A percentile compares a stretch with the other conserved stretches of the same genome.
phyloP scores from a whole-genome alignment of 2,888 invertebrate species.

The Cephalotes varians region DNA sequence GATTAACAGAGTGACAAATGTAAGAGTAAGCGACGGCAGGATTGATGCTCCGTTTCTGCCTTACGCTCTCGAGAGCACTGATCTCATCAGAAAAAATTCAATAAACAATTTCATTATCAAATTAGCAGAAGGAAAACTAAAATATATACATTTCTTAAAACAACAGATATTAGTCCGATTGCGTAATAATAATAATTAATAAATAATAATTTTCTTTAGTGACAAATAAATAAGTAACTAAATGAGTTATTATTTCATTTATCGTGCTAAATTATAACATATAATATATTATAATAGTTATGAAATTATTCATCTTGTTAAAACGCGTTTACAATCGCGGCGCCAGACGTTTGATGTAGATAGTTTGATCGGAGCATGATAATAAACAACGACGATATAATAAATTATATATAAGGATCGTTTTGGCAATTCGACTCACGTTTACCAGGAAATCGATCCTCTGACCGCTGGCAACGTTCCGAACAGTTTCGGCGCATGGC shows the following conservation, averaged over 20 bases:
- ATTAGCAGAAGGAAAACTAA: neutral
- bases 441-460: conserved; percentile 72
- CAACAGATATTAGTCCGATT: neutral
- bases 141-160: neutral
- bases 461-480: conserved; percentile 76
- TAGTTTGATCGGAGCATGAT: conserved; percentile 40
- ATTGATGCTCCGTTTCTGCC: conserved; percentile 62
- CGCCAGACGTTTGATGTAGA: conserved; percentile 24
- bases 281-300: conserved; percentile 5
- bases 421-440: conserved; percentile 59
- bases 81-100: conserved; percentile 58
- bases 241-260: neutral
- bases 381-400: conserved; percentile 46
- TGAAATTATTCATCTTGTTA: conserved; percentile 12
- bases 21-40: conserved; percentile 83
- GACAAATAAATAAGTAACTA: neutral
- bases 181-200: neutral
- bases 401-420: conserved; percentile 51
- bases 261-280: neutral
- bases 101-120: conserved; percentile 62
- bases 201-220: neutral
- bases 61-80: conserved; percentile 45
- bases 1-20: conserved; percentile 85
- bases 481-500: conserved; percentile 78
- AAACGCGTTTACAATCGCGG: conserved; percentile 1